Base-by-base conservation (phyloP, 1,140 invertebrate genomes). In the Trachymyrmex septentrionalis region DNA sequence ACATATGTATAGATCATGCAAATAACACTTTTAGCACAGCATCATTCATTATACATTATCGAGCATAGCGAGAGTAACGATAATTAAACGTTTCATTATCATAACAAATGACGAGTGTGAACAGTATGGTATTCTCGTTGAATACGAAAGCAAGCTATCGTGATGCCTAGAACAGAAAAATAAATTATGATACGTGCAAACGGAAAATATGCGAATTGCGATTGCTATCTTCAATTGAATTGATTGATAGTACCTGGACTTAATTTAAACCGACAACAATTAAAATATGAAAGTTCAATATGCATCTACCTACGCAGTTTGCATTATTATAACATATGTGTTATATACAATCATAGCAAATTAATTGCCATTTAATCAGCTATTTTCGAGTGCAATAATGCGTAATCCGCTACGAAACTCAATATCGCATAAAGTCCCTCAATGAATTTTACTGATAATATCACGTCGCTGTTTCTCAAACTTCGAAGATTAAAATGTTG, bases 81-180 rank as follows among this genome's bases (percentile, higher is more conserved):
- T 81, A 89, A 88, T 88, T 88, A 86, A 75, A 88, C 67, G 64
- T 88, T 73, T 55, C 50, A 78, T 89, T 81, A 59, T 16, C 50
- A 55, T 88, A 86, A 88, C 87, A 57, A 85, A 90, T 78, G 84
- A 87, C 81, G 66, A 59, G 48, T 24, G 55, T 69, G 87, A 76
- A 6, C 14, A 30, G n/a, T 34, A 48, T 7, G 5, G 6, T 14
- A 57, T 5, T 3, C 53, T 19, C 24, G 53, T 53, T 78, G 66
- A 89, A 89, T 90, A 87, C 73, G 24, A 44, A 75, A 87, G 69
- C 27, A 50, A 63, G 19, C 14, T 71, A 78, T 88, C 55, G 34
- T 38, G 75, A 86, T 59, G n/a, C 21, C 0, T 12, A 24, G 50
- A 19, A 34, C 55, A 71, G 50, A 82, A 86, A 76, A 61, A 55